Conservation (phyloP, 2,888 invertebrate species). For the Automeris io region DNA sequence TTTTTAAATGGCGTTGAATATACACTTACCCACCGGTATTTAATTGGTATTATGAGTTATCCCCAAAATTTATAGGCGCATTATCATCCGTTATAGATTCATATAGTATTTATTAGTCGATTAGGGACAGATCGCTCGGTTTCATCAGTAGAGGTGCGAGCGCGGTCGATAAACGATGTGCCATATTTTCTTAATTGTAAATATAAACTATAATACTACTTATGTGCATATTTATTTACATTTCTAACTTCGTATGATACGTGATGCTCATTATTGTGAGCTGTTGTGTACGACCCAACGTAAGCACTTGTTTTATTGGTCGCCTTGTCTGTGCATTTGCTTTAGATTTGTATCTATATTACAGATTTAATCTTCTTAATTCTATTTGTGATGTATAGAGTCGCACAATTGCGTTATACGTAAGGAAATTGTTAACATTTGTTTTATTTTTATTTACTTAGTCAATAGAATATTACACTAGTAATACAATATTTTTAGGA, state of each 20-base stretch:
- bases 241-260: conserved; percentile 47
- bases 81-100: conserved; percentile 42
- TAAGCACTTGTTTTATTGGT: conserved; percentile 52
- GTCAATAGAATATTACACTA: conserved; percentile 4
- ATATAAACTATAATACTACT: conserved; percentile 70
- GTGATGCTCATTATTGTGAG: conserved; percentile 33
- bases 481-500: background rate
- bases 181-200: conserved; percentile 76
- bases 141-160: conserved; percentile 32
- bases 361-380: too few relatives aligned
- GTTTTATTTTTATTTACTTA: conserved; percentile 26
- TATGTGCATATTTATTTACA: conserved; percentile 72
- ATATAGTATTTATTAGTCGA: conserved; percentile 35
- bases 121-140: conserved; percentile 45
- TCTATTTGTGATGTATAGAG: too few relatives aligned
- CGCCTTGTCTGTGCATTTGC: conserved; percentile 71
- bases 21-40: conserved; percentile 75
- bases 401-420: conserved; percentile 28
- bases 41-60: conserved; percentile 70
- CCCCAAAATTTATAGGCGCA: conserved; percentile 57
- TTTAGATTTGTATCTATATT: conserved; percentile 54
- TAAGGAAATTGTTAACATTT: conserved; percentile 26
- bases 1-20: conserved; percentile 53
- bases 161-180: conserved; percentile 72
- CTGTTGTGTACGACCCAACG: conserved; percentile 52